Percentiles rank a stretch among this genome's conserved stretches.
Conservation (phyloP, 2,797 vertebrate genomes). For the Iguana delicatissima region DNA sequence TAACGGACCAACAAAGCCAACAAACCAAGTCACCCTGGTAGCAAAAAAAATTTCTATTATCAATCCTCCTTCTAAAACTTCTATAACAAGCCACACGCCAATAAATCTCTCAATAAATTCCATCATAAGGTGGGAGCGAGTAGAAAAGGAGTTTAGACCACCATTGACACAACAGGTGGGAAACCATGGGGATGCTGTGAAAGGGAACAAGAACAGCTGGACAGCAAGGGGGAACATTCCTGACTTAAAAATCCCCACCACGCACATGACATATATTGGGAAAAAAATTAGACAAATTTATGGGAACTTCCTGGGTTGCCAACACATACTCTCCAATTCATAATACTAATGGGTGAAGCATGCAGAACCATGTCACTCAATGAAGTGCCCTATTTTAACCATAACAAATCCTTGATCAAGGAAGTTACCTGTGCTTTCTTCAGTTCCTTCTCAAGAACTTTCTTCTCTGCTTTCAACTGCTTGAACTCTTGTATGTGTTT, state of each 20-base stretch:
- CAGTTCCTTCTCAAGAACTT: conserved; percentile 86
- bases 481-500: conserved; percentile 85
- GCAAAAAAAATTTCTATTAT: too few relatives aligned
- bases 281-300: not conserved
- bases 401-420: not conserved
- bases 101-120: not conserved
- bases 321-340: not conserved
- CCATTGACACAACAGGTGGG: not conserved
- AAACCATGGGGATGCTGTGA: not conserved
- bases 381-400: not conserved
- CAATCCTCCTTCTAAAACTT: not conserved
- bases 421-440: conserved; percentile 83
- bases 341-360: not conserved
- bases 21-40: not conserved
- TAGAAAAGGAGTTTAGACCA: not conserved
- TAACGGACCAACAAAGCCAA: not conserved
- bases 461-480: conserved; percentile 87
- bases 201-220: too few relatives aligned
- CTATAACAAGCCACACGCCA: not conserved
- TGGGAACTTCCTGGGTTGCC: not conserved
- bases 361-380: not conserved
- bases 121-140: too few relatives aligned
- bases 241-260: too few relatives aligned
- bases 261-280: too few relatives aligned
- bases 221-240: too few relatives aligned